These are phyloP conservation scores for Omphaloscelis lunosa DNA, from an alignment of 2,888 invertebrate species.

Conservation along the genomic window DNA sequence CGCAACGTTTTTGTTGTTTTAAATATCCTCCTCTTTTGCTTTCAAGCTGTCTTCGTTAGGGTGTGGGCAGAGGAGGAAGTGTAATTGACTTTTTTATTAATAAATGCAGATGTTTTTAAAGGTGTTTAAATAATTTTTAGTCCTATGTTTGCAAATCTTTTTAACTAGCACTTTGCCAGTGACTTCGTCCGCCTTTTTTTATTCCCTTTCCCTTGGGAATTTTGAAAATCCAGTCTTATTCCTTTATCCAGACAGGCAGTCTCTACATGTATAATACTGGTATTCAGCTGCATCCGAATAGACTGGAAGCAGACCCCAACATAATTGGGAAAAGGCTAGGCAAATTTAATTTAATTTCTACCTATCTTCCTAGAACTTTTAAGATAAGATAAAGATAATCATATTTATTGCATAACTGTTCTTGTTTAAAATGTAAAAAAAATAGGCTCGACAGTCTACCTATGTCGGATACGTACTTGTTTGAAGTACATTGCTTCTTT, in stretches of 20 bases:
- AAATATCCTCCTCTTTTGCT: conserved; percentile 57
- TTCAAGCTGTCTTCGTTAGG: conserved; percentile 31
- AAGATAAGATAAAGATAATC: too few relatives aligned
- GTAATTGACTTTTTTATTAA: conserved; percentile 4
- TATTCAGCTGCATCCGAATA: too few relatives aligned
- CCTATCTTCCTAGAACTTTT: background rate
- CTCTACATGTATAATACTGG: too few relatives aligned
- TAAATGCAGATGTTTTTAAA: conserved; percentile 10
- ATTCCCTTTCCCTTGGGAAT: background rate
- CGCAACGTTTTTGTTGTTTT: conserved; percentile 69
- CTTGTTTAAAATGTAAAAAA: too few relatives aligned
- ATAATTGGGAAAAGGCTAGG: too few relatives aligned
- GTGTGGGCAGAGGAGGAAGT: background rate
- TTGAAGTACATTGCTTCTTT: background rate
- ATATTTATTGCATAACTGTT: too few relatives aligned
- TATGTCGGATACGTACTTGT: too few relatives aligned
- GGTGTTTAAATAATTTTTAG: background rate
- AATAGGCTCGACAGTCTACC: too few relatives aligned
- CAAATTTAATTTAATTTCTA: too few relatives aligned
- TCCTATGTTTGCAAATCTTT: background rate
- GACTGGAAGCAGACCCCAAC: too few relatives aligned
- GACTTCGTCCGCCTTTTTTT: background rate
- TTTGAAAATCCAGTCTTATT: background rate
- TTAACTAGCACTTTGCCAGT: background rate
- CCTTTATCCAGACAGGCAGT: too few relatives aligned